Conservation (phyloP, 2,888 invertebrate genomes). For the Macropis europaea region DNA sequence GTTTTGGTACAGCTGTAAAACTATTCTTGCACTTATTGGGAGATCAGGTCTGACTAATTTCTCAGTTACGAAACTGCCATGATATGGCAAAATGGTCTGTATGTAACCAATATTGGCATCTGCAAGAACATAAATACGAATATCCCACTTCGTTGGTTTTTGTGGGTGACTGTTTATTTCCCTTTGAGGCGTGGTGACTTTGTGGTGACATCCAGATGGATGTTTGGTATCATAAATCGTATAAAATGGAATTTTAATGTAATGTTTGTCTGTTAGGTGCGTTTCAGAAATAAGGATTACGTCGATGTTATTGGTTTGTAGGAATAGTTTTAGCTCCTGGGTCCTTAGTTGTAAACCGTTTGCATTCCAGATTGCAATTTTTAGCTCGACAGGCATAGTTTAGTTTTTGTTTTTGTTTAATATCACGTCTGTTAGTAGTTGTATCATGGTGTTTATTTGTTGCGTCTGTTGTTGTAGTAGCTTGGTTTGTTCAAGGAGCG, state of each 20-base stretch:
- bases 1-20: constrained; percentile 35
- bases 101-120: constrained; percentile 27
- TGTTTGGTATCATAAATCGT: background rate
- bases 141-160: constrained; percentile 43
- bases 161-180: too few species aligned
- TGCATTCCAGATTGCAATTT: too few species aligned
- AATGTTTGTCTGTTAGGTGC: background rate
- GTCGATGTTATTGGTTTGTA: background rate
- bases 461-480: too few species aligned
- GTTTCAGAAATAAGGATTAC: background rate
- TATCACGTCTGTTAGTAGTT: too few species aligned
- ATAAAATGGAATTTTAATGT: background rate
- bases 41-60: constrained; percentile 33
- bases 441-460: too few species aligned
- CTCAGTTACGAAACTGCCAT: constrained; percentile 26
- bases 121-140: constrained; percentile 33
- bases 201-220: too few species aligned
- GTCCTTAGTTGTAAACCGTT: too few species aligned
- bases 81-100: constrained; percentile 38
- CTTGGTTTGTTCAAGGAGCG: too few species aligned
- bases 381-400: too few species aligned
- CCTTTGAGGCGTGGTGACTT: too few species aligned
- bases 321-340: too few species aligned
- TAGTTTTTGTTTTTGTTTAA: too few species aligned
- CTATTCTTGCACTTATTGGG: constrained; percentile 40